Conservation (phyloP, 2,888 invertebrate genomes). For the Limnephilus lunatus region DNA sequence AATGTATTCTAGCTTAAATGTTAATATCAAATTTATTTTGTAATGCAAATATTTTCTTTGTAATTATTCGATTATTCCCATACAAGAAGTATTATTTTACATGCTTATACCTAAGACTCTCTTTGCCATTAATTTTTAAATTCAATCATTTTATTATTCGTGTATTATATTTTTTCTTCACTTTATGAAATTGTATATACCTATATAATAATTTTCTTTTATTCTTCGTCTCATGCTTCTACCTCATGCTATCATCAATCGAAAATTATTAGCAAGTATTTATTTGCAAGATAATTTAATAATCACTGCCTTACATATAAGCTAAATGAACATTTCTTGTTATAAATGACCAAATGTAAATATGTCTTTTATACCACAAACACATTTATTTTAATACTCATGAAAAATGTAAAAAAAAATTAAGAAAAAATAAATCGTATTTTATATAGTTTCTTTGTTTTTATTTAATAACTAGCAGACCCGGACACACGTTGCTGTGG, state of each 20-base stretch:
- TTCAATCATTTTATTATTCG: neutral
- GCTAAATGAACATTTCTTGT: conserved; percentile 2
- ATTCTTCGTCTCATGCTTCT: neutral
- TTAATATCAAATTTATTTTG: neutral
- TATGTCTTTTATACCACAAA: conserved; percentile 51
- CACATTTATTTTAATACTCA: conserved; percentile 56
- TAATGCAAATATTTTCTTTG: neutral
- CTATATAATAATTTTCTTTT: neutral
- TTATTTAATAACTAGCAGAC: neutral
- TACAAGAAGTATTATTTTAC: neutral
- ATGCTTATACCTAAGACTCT: neutral
- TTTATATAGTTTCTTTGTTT: neutral
- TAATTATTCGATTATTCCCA: neutral
- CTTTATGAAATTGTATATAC: neutral
- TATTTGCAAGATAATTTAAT: neutral
- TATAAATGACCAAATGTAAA: conserved; percentile 46
- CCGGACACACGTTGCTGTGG: too few species aligned
- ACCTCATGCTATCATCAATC: neutral
- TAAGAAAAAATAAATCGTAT: conserved; percentile 44
- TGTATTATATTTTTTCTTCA: neutral
- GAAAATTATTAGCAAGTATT: neutral
- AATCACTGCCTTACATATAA: neutral
- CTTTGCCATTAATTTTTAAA: neutral
- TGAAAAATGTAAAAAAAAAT: conserved; percentile 57
- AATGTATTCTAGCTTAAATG: neutral